Percentiles rank a stretch among this genome's conserved stretches.
These are phyloP conservation scores for Triplophysa yarkandensis DNA, from an alignment of 2,797 vertebrate genomes.

Conservation along the genomic window DNA sequence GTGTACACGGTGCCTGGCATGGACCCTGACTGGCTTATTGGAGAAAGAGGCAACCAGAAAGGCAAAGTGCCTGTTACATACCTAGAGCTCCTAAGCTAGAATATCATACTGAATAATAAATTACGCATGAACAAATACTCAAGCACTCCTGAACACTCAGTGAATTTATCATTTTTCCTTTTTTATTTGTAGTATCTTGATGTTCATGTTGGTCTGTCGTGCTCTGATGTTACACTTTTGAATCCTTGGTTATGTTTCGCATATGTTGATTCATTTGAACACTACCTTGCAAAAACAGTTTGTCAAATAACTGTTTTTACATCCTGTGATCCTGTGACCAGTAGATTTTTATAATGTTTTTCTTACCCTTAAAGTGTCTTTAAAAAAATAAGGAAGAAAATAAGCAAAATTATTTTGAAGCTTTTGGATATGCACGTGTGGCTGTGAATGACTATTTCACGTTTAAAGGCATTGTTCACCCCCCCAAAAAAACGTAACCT, in stretches of 20 bases:
- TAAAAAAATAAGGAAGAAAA: slow-evolving; percentile 11
- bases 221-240: background rate
- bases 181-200: background rate
- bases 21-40: slow-evolving; percentile 97
- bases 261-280: slow-evolving; percentile 15
- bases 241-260: slow-evolving; percentile 8
- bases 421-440: slow-evolving; percentile 22
- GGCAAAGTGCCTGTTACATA: slow-evolving; percentile 98
- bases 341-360: slow-evolving; percentile 12
- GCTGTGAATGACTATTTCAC: slow-evolving; percentile 22
- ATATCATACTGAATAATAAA: slow-evolving; percentile 30
- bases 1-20: slow-evolving; percentile 97
- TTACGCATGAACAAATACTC: slow-evolving; percentile 53
- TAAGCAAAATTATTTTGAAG: background rate
- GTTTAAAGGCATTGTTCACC: no score
- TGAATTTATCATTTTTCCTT: slow-evolving; percentile 28
- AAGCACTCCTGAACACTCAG: slow-evolving; percentile 48
- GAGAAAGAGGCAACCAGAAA: slow-evolving; percentile 92
- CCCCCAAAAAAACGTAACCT: no score
- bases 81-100: slow-evolving; percentile 94
- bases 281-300: background rate
- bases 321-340: slow-evolving; percentile 8
- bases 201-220: slow-evolving; percentile 22
- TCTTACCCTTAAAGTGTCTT: slow-evolving; percentile 20
- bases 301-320: slow-evolving; percentile 5